Conservation (phyloP, 2,888 invertebrate species). For the Monochamus alternatus region DNA sequence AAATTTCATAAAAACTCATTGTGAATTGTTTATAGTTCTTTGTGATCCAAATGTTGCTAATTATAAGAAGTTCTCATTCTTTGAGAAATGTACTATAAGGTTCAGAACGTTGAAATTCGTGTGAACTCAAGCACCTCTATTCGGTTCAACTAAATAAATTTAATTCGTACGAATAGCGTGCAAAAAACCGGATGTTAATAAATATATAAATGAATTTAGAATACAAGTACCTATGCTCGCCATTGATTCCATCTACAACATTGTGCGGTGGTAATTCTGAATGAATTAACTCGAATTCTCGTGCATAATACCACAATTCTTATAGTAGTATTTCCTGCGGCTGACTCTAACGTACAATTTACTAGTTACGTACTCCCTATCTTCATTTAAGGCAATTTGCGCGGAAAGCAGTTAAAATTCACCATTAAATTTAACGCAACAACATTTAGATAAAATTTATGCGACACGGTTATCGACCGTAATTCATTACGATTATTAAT, state of each 20-base stretch:
- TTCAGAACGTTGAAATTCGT: constrained; percentile 40
- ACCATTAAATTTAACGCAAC: constrained; percentile 60
- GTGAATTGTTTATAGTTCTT: not conserved
- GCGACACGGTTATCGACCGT: constrained; percentile 54
- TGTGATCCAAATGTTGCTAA: not conserved
- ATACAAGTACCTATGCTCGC: constrained; percentile 47
- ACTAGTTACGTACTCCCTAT: constrained; percentile 40
- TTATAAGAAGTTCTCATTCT: constrained; percentile 27
- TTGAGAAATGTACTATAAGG: constrained; percentile 21
- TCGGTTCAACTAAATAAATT: constrained; percentile 30
- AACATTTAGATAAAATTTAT: constrained; percentile 59
- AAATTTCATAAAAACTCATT: not conserved
- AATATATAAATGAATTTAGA: constrained; percentile 53
- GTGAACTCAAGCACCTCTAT: constrained; percentile 37
- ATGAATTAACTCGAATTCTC: constrained; percentile 52
- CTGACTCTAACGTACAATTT: constrained; percentile 36
- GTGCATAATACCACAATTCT: constrained; percentile 44
- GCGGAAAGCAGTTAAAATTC: constrained; percentile 53
- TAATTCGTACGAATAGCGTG: constrained; percentile 46
- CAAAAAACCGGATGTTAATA: constrained; percentile 53
- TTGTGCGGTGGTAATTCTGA: constrained; percentile 48
- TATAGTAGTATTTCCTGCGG: constrained; percentile 41
- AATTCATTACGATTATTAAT: constrained; percentile 60
- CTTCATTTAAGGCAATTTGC: constrained; percentile 53
- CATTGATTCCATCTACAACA: constrained; percentile 56